These are phyloP conservation scores for Pitta sordida DNA, from an alignment of 2,113 vertebrate genomes.

Conservation along the genomic window DNA sequence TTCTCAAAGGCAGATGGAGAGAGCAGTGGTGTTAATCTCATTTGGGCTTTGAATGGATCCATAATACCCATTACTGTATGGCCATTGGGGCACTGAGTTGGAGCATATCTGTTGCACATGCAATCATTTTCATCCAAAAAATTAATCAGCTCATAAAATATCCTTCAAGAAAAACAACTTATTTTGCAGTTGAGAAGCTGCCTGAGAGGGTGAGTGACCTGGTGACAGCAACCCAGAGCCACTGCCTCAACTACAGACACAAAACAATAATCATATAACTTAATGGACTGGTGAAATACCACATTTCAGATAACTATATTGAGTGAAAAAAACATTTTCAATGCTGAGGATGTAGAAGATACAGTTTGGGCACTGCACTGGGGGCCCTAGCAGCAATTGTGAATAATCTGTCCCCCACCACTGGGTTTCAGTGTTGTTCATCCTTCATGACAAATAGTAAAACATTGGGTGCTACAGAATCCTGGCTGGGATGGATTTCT, in stretches of 20 bases:
- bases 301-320: background rate
- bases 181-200: background rate
- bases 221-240: background rate
- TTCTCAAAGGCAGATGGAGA: slow-evolving; percentile 49
- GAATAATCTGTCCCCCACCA: background rate
- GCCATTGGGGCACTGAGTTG: background rate
- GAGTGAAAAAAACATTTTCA: background rate
- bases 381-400: background rate
- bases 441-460: background rate
- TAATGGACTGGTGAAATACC: background rate
- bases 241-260: background rate
- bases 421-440: background rate
- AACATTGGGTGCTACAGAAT: fast-evolving
- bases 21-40: slow-evolving; percentile 14
- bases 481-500: too few species aligned
- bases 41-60: background rate
- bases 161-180: slow-evolving; percentile 25
- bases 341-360: background rate
- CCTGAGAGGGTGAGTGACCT: background rate
- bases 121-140: background rate
- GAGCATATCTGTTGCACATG: background rate
- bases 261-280: background rate
- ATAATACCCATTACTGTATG: background rate
- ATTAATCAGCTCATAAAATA: slow-evolving; percentile 12
- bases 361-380: background rate